Evolutionary conservation across 2,797 vertebrate species (phyloP).

Genomic region (Melanotaenia nigrans): DNA sequence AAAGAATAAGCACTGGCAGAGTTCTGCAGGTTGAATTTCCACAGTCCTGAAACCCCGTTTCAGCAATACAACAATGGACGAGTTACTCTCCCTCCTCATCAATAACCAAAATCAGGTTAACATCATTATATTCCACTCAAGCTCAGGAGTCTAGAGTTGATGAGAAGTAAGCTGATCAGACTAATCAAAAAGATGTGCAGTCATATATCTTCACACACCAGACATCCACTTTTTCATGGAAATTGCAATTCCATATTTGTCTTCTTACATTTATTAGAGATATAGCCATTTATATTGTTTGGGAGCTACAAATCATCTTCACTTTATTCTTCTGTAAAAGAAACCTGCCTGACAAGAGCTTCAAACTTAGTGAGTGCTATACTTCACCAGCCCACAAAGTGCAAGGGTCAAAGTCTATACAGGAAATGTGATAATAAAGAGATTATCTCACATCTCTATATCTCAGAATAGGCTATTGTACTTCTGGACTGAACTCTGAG

Average conservation of each 20-base stretch:
- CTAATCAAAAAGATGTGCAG: background rate
- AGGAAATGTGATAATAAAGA: slow-evolving; percentile 54
- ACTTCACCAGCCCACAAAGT: slow-evolving; percentile 1
- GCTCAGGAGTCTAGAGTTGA: slow-evolving; percentile 12
- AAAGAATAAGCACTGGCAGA: slow-evolving; percentile 53
- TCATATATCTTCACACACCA: slow-evolving; percentile 12
- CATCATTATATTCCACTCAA: slow-evolving; percentile 56
- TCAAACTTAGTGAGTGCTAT: background rate
- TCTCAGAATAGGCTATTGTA: slow-evolving; percentile 35
- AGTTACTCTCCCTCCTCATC: slow-evolving; percentile 29
- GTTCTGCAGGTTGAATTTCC: slow-evolving; percentile 61
- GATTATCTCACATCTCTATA: slow-evolving; percentile 48
- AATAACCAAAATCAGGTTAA: slow-evolving; percentile 42
- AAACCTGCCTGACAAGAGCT: background rate
- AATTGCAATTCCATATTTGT: slow-evolving; percentile 2
- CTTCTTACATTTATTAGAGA: background rate
- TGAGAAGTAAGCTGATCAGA: background rate
- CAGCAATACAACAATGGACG: slow-evolving; percentile 21
- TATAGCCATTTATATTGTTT: background rate
- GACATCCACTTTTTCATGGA: slow-evolving; percentile 5
- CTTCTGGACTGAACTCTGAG: slow-evolving; percentile 22
- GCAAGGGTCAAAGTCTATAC: slow-evolving; percentile 70
- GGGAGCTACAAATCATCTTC: background rate
- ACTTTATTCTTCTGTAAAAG: slow-evolving; percentile 1
- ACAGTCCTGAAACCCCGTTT: slow-evolving; percentile 41